Evolutionary conservation across 92 coral and sea anemone species (phyloP), one percentile per base, ranked within the genome.

Genomic region (Actinernus sp.): DNA sequence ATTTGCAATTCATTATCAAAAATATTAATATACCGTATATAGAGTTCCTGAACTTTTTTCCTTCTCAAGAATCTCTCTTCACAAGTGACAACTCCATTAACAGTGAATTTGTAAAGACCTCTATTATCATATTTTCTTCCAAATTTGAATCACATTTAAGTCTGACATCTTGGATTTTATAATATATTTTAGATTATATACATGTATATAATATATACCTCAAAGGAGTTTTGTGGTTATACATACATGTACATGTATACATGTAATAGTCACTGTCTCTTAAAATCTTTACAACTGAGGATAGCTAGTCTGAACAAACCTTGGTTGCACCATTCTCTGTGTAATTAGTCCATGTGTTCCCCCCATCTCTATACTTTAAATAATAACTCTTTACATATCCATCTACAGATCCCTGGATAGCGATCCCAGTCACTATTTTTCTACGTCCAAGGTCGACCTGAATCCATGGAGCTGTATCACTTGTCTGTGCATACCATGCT

Each of bases 331-430:
- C 72, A 14, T 75, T 64, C 26, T 50, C 83, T 4, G 65, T 73
- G 30, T 88, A 79, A 43, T 53, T 54, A 1, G 16, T 50, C 95
- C 90, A 88, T 2, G 31, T 27, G 11, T 9, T 61, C 33, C 76
- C 80, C 55, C 73, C 76, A 4, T 25, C 65, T 38, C 87, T 54
- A 58, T 65, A 73, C 6, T 61, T 60, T 47, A 88, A 14, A 19
- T 50, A 71, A 61, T 62, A 83, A 16, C 5, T 37, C 26, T 26
- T 56, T 36, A 88, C 54, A 55, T 43, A 88, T 13, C 83, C 80
- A 2, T 37, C n/a, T n/a, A n/a, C 18, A 49, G 59, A 68, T 25
- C 91, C 96, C 73, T 89, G 96, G 9, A 88, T 89, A 24, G 78
- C 81, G 54, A 89, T 34, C 23, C 60, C 87, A 13, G 88, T 84